phyloP scores from a whole-genome alignment of 2,888 invertebrate species.

The Apotomis betuletana region DNA sequence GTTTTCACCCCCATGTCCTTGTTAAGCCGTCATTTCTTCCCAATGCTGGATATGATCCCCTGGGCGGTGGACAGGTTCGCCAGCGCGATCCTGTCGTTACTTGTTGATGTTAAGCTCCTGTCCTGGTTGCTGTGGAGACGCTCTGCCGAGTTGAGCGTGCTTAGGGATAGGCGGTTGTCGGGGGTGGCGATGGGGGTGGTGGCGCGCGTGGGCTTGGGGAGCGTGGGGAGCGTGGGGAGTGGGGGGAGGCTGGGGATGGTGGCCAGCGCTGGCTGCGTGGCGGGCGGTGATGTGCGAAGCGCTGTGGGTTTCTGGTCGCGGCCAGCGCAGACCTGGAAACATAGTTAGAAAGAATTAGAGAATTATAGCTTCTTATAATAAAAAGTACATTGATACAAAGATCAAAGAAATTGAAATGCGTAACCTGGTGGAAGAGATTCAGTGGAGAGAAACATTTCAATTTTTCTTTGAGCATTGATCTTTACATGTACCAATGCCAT shows the following conservation, averaged over 20 bases:
- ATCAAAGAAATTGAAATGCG: too few species aligned
- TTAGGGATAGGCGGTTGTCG: slow-evolving; percentile 63
- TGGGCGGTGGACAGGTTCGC: slow-evolving; percentile 73
- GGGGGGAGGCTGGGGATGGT: slow-evolving; percentile 65
- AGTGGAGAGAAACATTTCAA: too few species aligned
- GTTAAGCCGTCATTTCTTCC: slow-evolving; percentile 80
- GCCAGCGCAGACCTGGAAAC: slow-evolving; percentile 76
- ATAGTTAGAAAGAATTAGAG: neutral
- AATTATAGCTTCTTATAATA: neutral
- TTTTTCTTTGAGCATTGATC: too few species aligned
- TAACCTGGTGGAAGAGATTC: too few species aligned
- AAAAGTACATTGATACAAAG: too few species aligned
- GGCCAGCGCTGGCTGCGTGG: slow-evolving; percentile 56
- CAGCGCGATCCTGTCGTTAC: slow-evolving; percentile 66
- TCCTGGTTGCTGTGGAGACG: slow-evolving; percentile 59
- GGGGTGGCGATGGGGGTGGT: slow-evolving; percentile 63
- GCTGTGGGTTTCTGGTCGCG: slow-evolving; percentile 75
- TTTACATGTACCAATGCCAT: too few species aligned
- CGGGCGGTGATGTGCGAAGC: slow-evolving; percentile 72
- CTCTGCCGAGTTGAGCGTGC: slow-evolving; percentile 63
- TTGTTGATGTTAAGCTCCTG: slow-evolving; percentile 52
- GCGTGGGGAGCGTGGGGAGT: slow-evolving; percentile 58
- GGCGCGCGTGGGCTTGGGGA: slow-evolving; percentile 65
- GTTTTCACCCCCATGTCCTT: slow-evolving; percentile 60
- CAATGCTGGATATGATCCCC: slow-evolving; percentile 69